phyloP scores from a whole-genome alignment of 2,888 invertebrate species.

The Salpingus planirostris region DNA sequence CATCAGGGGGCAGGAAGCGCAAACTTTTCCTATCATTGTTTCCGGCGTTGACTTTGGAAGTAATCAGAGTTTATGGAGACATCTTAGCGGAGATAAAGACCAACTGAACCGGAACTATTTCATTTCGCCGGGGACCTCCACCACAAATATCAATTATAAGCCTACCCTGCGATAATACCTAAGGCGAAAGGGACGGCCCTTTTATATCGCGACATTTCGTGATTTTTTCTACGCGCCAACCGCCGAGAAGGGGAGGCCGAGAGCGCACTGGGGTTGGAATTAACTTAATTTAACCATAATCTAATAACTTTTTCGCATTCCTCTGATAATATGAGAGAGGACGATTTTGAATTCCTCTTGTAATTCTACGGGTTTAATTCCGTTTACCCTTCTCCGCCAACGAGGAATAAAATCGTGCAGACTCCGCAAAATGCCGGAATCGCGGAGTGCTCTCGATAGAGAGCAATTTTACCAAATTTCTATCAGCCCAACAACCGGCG shows the following conservation, averaged over 20 bases:
- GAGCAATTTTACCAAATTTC: too few species aligned
- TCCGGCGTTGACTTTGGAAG: constrained; percentile 23
- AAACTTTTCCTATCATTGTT: constrained; percentile 29
- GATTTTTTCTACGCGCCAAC: constrained; percentile 7
- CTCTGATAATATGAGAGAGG: too few species aligned
- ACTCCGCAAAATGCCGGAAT: too few species aligned
- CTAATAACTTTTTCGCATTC: too few species aligned
- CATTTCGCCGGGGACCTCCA: constrained; percentile 33
- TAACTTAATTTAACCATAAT: constrained; percentile 12
- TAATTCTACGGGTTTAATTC: too few species aligned
- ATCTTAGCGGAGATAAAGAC: constrained; percentile 39
- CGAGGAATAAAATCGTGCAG: too few species aligned
- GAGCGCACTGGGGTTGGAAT: not conserved
- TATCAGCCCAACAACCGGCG: too few species aligned
- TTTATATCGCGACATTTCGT: constrained; percentile 19
- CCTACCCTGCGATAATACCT: constrained; percentile 28
- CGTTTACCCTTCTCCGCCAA: too few species aligned
- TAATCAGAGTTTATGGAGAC: constrained; percentile 43
- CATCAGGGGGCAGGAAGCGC: constrained; percentile 1
- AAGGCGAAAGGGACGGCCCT: constrained; percentile 20
- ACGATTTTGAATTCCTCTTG: too few species aligned
- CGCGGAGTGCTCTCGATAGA: too few species aligned
- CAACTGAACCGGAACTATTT: constrained; percentile 39
- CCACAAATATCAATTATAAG: constrained; percentile 41
- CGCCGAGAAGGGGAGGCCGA: not conserved